Evolutionary conservation across 1,140 invertebrate species (phyloP), one percentile per base, ranked within the genome.

Genomic region (Chelonus insularis): DNA sequence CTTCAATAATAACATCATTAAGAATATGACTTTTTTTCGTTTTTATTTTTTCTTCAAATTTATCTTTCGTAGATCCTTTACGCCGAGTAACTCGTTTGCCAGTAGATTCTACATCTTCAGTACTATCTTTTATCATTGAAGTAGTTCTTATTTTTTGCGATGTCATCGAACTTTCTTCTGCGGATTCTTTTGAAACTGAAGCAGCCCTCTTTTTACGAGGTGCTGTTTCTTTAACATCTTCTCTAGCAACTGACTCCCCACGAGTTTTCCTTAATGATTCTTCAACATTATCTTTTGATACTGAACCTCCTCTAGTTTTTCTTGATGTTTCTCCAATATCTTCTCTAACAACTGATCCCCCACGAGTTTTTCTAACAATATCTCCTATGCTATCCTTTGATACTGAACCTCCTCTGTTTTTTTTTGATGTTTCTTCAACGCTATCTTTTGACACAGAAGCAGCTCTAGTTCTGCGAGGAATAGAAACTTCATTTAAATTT

Each of bases 1-100:
- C 66, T 62, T 72, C 70, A 7, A 62, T 39, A 21, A 71, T 70
- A 9, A 65, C 50, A 5, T 75, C 71, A n/a, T 67, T 70, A 0
- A 62, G 16, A 2, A 70, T 36, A 39, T 67, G 73, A 1, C 51
- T 64, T 0, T 47, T 57, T 39, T 56, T 39, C 16, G n/a, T n/a
- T n/a, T 25, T 50, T 4, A 5, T 1, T 58, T 57, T 48, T 14
- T 29, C n/a, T 18, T 29, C 57, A 50, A 21, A 11, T 59, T 18
- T 58, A 60, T 47, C n/a, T 5, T 4, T 25, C 1, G 2, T 21
- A 4, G 47, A 50, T 29, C 12, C 8, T 29, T 50, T 50, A 12
- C 47, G 20, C 11, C 50, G 12, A 6, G 50, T 52, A n/a, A 18
- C 7, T 32, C n/a, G 5, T 52, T 34, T 45, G n/a, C n/a, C n/a